Percentiles rank a stretch among this genome's conserved stretches.
Conservation (phyloP, 2,113 vertebrate genomes). For the Columbina picui region DNA sequence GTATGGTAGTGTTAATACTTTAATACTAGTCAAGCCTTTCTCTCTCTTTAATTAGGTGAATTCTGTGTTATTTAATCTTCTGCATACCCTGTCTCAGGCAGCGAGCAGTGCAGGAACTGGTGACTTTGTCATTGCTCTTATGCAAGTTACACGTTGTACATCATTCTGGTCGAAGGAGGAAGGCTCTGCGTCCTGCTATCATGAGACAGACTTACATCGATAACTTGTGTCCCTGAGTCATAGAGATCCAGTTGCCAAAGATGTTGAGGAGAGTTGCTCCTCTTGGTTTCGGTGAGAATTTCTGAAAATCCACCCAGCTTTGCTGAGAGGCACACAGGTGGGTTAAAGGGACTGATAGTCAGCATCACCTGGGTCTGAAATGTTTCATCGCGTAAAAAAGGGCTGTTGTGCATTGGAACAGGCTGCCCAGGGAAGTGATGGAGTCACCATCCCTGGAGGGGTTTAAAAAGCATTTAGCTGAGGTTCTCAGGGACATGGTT, state of each 20-base stretch:
- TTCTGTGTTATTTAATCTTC: not conserved
- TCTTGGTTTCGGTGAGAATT: not conserved
- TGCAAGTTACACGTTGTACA: not conserved
- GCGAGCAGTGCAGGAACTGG: not conserved
- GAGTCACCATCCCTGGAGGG: no score
- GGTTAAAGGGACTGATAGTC: not conserved
- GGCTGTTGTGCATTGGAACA: no score
- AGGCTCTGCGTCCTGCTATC: not conserved
- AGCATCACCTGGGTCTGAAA: not conserved
- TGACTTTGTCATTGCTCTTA: not conserved
- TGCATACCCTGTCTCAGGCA: not conserved
- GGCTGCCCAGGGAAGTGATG: no score
- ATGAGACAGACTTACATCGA: not conserved
- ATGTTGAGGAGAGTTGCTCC: not conserved
- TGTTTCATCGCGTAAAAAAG: not conserved
- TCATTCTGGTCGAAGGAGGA: not conserved
- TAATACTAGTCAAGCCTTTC: not conserved
- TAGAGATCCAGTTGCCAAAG: not conserved
- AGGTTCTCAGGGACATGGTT: no score
- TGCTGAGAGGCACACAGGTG: not conserved
- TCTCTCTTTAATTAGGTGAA: not conserved
- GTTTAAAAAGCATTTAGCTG: no score
- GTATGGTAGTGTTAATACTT: not conserved
- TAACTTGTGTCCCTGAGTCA: not conserved
- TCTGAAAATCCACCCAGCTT: not conserved